phyloP scores from a whole-genome alignment of 2,113 vertebrate species.

The Aythya baeri region DNA sequence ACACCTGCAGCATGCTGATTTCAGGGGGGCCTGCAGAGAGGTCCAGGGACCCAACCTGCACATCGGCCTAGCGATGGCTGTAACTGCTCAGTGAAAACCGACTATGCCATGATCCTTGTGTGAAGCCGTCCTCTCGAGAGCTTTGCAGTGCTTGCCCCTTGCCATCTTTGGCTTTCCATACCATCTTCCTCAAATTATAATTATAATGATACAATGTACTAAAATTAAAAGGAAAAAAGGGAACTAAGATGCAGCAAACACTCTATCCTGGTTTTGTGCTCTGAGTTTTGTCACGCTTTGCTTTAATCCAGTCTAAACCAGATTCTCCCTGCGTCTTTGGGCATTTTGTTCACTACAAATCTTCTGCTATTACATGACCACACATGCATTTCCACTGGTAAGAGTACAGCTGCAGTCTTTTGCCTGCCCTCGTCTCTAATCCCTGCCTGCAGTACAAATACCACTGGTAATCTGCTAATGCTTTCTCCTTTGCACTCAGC shows the following conservation, averaged over 20 bases:
- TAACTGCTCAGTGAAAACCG: not conserved
- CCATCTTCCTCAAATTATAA: slow-evolving; percentile 45
- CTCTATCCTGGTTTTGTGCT: not conserved
- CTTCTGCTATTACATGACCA: not conserved
- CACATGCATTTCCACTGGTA: not conserved
- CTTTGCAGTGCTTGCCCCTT: not conserved
- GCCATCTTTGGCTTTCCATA: not conserved
- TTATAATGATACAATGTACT: not conserved
- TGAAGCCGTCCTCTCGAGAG: not conserved
- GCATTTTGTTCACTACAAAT: not conserved
- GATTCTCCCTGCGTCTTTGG: not conserved
- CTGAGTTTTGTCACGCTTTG: not conserved
- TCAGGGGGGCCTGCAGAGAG: not conserved
- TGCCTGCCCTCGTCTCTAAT: not conserved
- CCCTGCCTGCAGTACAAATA: not conserved
- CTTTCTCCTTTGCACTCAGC: slow-evolving; percentile 17
- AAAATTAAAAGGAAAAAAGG: not conserved
- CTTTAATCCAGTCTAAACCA: not conserved
- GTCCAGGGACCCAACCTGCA: not conserved
- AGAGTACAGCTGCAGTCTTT: not conserved
- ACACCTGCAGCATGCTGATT: not conserved
- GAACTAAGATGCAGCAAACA: slow-evolving; percentile 34
- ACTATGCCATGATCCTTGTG: not conserved
- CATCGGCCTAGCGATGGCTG: not conserved
- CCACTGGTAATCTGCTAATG: not conserved